Evolutionary conservation across 2,888 invertebrate species (phyloP).

Genomic region (Panopea generosa): DNA sequence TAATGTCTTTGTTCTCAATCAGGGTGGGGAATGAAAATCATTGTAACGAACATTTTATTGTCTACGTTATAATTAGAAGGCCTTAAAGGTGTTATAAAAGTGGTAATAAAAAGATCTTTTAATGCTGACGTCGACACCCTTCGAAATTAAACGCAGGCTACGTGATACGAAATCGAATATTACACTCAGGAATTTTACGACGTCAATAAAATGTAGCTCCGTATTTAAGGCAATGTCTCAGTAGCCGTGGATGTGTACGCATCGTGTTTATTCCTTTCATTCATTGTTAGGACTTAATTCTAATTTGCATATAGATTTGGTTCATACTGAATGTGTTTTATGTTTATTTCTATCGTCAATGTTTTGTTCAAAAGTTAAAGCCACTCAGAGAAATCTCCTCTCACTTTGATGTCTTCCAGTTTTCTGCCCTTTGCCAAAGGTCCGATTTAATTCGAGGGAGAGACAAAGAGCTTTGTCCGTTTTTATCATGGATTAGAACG

Average conservation of each 20-base stretch:
- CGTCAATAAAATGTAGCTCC: slow-evolving; percentile 56
- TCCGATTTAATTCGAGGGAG: background rate
- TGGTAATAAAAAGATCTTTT: slow-evolving; percentile 58
- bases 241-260: slow-evolving; percentile 10
- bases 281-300: slow-evolving; percentile 56
- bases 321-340: slow-evolving; percentile 38
- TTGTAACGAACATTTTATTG: slow-evolving; percentile 62
- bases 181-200: slow-evolving; percentile 61
- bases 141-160: slow-evolving; percentile 62
- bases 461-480: slow-evolving; percentile 15
- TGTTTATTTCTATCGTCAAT: slow-evolving; percentile 32
- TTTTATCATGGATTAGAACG: slow-evolving; percentile 7
- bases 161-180: slow-evolving; percentile 66
- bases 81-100: slow-evolving; percentile 64
- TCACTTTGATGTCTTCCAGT: slow-evolving; percentile 46
- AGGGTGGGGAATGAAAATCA: slow-evolving; percentile 45
- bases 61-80: slow-evolving; percentile 64
- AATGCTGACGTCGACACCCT: slow-evolving; percentile 62
- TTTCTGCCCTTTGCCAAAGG: slow-evolving; percentile 2
- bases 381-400: slow-evolving; percentile 24
- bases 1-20: slow-evolving; percentile 58
- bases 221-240: slow-evolving; percentile 57
- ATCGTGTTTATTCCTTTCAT: slow-evolving; percentile 31
- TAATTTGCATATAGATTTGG: slow-evolving; percentile 65
- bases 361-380: slow-evolving; percentile 53